Conservation (phyloP, 1,140 invertebrate species). For the Phenacoccus solenopsis region DNA sequence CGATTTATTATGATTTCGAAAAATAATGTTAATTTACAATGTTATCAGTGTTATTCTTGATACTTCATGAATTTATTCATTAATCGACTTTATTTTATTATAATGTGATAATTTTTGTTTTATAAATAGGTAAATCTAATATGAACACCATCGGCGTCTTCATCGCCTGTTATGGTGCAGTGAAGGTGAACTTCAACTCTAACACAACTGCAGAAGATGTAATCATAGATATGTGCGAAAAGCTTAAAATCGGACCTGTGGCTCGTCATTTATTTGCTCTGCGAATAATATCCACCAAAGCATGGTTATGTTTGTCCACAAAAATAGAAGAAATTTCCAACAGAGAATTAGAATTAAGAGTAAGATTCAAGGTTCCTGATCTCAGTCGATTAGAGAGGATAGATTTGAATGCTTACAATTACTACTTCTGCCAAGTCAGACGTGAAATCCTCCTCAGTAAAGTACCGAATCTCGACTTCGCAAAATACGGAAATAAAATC, state of each 20-base stretch:
- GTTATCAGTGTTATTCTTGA: too few relatives aligned
- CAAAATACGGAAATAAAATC: conserved; percentile 56
- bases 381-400: conserved; percentile 48
- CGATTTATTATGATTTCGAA: too few relatives aligned
- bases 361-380: conserved; percentile 57
- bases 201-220: conserved; percentile 49
- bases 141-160: neutral
- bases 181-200: neutral
- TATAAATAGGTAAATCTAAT: too few relatives aligned
- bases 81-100: too few relatives aligned
- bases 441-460: conserved; percentile 63
- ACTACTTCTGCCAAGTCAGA: conserved; percentile 71
- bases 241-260: conserved; percentile 56
- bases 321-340: conserved; percentile 38
- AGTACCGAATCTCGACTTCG: conserved; percentile 61
- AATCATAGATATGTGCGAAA: conserved; percentile 52
- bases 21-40: too few relatives aligned
- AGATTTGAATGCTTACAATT: conserved; percentile 62
- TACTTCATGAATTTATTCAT: too few relatives aligned
- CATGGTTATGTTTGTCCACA: conserved; percentile 49
- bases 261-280: conserved; percentile 63
- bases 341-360: conserved; percentile 53
- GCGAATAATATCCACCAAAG: conserved; percentile 41
- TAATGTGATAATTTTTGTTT: too few relatives aligned
- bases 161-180: neutral